Evolutionary conservation across 2,113 vertebrate species (phyloP).

Genomic region (Carassius carassius): DNA sequence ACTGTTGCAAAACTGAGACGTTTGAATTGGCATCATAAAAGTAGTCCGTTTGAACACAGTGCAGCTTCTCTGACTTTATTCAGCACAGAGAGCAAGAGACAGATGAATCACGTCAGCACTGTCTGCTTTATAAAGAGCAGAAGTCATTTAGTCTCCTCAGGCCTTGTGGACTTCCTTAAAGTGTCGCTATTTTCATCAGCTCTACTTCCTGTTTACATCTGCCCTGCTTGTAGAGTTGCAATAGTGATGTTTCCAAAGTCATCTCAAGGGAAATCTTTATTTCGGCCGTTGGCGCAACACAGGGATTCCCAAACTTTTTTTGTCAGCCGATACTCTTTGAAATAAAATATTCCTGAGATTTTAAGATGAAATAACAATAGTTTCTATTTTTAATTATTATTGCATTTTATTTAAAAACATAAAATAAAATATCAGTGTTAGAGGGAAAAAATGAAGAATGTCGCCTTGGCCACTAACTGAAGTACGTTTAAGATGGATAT

Average conservation of each 20-base stretch:
- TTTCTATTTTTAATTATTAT: not conserved
- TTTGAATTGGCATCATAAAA: not conserved
- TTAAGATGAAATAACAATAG: not conserved
- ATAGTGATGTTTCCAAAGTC: slow-evolving; percentile 23
- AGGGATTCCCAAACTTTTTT: not conserved
- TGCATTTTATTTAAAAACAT: too few relatives aligned
- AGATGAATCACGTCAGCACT: not conserved
- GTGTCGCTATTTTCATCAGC: slow-evolving; percentile 54
- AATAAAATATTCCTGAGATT: not conserved
- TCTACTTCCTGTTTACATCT: slow-evolving; percentile 62
- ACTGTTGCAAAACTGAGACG: not conserved
- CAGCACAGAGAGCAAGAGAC: not conserved
- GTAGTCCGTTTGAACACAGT: not conserved
- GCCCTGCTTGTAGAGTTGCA: slow-evolving; percentile 32
- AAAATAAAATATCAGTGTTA: not conserved
- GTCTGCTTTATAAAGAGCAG: slow-evolving; percentile 22
- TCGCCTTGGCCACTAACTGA: not conserved
- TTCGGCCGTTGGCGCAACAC: not conserved
- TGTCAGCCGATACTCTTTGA: not conserved
- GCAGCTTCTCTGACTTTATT: not conserved
- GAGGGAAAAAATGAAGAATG: not conserved
- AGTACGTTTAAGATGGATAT: not conserved
- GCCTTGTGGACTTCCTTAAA: slow-evolving; percentile 54
- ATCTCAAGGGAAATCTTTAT: not conserved
- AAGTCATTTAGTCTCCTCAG: slow-evolving; percentile 1